A percentile compares a stretch with the other conserved stretches of the same genome.
Conservation (phyloP, 1,140 invertebrate genomes). For the Piezodorus guildinii region DNA sequence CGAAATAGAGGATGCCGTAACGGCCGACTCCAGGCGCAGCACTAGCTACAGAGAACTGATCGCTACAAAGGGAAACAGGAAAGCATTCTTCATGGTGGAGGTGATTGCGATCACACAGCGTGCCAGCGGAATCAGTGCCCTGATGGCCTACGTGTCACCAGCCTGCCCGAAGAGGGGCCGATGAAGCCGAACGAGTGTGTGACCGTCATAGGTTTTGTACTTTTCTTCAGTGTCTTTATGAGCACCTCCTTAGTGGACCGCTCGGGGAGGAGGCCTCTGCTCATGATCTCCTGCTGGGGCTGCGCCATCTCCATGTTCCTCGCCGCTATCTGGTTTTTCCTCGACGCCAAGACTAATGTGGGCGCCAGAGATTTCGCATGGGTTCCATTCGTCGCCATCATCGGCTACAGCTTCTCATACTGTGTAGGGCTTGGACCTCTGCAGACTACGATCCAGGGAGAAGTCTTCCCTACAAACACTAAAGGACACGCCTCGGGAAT, state of each 20-base stretch:
- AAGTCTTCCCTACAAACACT: slow-evolving; percentile 24
- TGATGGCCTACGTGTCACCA: slow-evolving; percentile 10
- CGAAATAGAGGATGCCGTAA: background rate
- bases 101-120: background rate
- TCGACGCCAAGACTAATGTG: slow-evolving; percentile 29
- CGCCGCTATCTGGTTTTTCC: slow-evolving; percentile 24
- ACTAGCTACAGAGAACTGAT: background rate
- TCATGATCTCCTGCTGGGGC: slow-evolving; percentile 35
- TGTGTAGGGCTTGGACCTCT: slow-evolving; percentile 24
- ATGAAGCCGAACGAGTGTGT: background rate
- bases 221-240: slow-evolving; percentile 34
- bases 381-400: slow-evolving; percentile 22
- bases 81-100: slow-evolving; percentile 18
- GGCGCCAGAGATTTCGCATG: slow-evolving; percentile 11
- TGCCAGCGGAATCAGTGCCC: background rate
- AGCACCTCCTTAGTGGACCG: slow-evolving; percentile 36
- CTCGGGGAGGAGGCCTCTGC: slow-evolving; percentile 38
- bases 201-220: background rate
- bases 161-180: background rate
- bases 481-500: slow-evolving; percentile 24
- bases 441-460: slow-evolving; percentile 24
- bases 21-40: background rate
- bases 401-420: slow-evolving; percentile 22
- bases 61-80: background rate
- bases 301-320: slow-evolving; percentile 23